Percentiles rank a stretch among this genome's conserved stretches.
These are phyloP conservation scores for Rhagoletis pomonella DNA, from an alignment of 1,140 invertebrate genomes.

Conservation along the genomic window DNA sequence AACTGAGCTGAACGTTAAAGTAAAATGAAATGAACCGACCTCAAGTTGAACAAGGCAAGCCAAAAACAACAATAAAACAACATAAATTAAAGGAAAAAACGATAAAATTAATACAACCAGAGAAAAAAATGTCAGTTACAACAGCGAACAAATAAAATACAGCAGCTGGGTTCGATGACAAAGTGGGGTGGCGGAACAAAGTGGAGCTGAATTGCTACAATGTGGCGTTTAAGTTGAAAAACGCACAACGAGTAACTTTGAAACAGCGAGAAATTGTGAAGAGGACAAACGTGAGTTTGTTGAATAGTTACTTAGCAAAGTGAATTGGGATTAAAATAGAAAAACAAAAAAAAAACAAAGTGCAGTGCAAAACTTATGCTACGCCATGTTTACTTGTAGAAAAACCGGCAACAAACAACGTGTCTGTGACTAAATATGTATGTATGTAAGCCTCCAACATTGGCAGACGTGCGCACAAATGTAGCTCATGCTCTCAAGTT, in stretches of 20 bases:
- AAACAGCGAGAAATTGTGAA: background rate
- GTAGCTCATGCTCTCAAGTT: background rate
- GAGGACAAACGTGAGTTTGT: background rate
- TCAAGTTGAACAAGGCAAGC: conserved; percentile 37
- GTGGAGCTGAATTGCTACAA: background rate
- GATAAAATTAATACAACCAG: conserved; percentile 48
- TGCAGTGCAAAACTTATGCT: background rate
- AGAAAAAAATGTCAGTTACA: conserved; percentile 44
- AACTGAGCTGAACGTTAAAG: conserved; percentile 53
- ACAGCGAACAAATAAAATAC: background rate
- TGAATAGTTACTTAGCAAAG: background rate
- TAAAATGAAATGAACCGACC: conserved; percentile 53
- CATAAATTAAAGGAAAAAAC: conserved; percentile 46
- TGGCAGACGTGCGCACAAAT: background rate
- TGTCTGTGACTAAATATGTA: background rate
- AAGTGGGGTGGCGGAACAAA: background rate
- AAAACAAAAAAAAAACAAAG: background rate
- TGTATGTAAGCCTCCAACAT: background rate
- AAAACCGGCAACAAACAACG: background rate
- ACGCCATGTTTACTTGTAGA: background rate
- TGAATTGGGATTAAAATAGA: background rate
- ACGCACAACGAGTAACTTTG: background rate
- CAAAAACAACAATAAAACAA: conserved; percentile 41
- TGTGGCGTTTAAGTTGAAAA: conserved; percentile 1
- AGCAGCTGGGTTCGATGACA: background rate